Conservation (phyloP, 2,888 invertebrate genomes). For the Diaperis boleti region DNA sequence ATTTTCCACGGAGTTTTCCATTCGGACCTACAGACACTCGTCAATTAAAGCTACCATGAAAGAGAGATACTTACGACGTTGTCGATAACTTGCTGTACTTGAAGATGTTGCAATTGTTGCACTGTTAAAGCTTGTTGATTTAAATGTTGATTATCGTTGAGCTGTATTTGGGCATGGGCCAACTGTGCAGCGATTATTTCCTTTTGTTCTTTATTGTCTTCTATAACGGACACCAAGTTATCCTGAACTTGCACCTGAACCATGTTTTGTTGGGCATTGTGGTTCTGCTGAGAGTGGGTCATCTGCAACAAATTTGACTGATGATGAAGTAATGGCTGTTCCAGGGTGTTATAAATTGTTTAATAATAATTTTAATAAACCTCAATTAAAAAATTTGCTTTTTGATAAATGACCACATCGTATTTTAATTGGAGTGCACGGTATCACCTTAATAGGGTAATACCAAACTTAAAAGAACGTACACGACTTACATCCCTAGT, state of each 20-base stretch:
- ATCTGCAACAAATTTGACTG: constrained; percentile 31
- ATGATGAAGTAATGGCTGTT: too few relatives aligned
- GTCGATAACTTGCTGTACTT: constrained; percentile 72
- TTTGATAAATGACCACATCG: too few relatives aligned
- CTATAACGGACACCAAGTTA: constrained; percentile 65
- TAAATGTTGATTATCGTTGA: constrained; percentile 69
- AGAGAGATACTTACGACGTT: constrained; percentile 60
- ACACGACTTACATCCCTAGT: constrained; percentile 50
- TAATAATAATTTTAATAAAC: too few relatives aligned
- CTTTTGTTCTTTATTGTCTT: constrained; percentile 65
- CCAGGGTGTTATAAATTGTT: too few relatives aligned
- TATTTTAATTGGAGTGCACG: too few relatives aligned
- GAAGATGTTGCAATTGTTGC: constrained; percentile 64
- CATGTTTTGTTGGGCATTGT: constrained; percentile 60
- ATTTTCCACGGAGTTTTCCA: constrained; percentile 62
- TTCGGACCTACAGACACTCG: constrained; percentile 51
- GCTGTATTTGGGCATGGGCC: constrained; percentile 64
- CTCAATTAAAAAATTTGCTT: too few relatives aligned
- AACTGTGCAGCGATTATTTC: constrained; percentile 60
- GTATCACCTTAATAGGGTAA: too few relatives aligned
- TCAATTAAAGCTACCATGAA: too few relatives aligned
- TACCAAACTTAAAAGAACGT: not conserved
- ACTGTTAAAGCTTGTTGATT: constrained; percentile 62
- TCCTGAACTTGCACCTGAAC: constrained; percentile 67
- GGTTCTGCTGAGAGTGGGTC: constrained; percentile 54